Evolutionary conservation across 2,113 vertebrate species (phyloP), one percentile per base, ranked within the genome.

Genomic region (Daphoenositta chrysoptera): DNA sequence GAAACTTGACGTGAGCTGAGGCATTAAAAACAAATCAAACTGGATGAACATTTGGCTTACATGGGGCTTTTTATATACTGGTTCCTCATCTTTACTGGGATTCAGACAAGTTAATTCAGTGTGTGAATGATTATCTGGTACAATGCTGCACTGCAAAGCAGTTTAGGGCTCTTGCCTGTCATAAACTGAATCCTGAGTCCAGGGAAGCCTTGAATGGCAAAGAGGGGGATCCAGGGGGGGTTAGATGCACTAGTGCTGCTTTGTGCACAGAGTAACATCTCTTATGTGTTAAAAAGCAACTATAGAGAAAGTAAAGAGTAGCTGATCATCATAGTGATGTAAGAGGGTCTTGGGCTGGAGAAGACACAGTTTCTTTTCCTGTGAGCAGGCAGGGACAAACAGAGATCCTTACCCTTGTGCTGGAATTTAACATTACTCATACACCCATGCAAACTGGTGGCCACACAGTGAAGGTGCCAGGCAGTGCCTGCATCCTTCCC

Each of bases 391-490:
- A 45, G 76, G 48, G 65, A 45, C 72, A 39, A 40, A 22, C 12
- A 57, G 68, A 63, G 15, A 30, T 33, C 5, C 3, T 24, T 54
- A 31, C 18, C 1, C 1, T 21, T 42, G 27, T 73, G 65, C 44
- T 27, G 63, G 39, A 50, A 73, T 87, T 87, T 39, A 48, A 6
- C 15, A 2, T 61, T 54, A 19, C 27, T 54, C 30, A 0, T 18
- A 3, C 9, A 7, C 7, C 58, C 1, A 0, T 54, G 31, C 18
- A 37, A 35, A 47, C 7, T 7, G 51, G 42, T 71, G 61, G 28
- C 22, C 39, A 23, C 35, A 8, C 5, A 24, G 4, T 19, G 79
- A 51, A 60, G 33, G 28, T 15, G 10, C 11, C 24, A 35, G 48
- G 47, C 47, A 56, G 50, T 44, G 65, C 10, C 61, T 45, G 7